These are phyloP conservation scores for Motacilla alba DNA, from an alignment of 2,113 vertebrate species.

Conservation along the genomic window DNA sequence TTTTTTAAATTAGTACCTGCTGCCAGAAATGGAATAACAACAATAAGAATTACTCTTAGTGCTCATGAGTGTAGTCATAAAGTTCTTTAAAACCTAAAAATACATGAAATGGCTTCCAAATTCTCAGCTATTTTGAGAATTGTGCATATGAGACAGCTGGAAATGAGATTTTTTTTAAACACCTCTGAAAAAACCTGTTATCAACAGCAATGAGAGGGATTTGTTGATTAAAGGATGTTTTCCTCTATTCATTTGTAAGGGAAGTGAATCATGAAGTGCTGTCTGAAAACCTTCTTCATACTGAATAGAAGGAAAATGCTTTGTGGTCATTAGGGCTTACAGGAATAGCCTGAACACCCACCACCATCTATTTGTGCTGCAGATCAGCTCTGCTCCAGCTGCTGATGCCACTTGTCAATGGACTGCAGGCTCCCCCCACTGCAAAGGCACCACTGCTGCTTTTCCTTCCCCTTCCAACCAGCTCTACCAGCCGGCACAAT, in stretches of 20 bases:
- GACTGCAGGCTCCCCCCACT: neutral
- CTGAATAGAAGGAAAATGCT: neutral
- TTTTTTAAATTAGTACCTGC: neutral
- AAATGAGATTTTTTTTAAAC: neutral
- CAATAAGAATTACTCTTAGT: neutral
- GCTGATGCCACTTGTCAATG: neutral
- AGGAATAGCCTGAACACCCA: neutral
- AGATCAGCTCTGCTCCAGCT: neutral
- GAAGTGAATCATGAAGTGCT: neutral
- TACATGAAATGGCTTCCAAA: neutral
- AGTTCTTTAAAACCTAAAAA: neutral
- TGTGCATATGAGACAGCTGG: neutral
- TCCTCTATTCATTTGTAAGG: neutral
- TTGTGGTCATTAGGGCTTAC: neutral
- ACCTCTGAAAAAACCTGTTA: neutral
- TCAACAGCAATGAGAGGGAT: neutral
- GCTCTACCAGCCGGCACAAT: neutral
- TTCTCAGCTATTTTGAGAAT: constrained; percentile 6
- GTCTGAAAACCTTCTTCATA: neutral
- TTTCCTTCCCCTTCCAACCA: neutral
- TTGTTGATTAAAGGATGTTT: constrained; percentile 16
- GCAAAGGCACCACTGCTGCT: neutral
- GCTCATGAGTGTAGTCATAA: neutral
- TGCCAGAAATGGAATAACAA: neutral
- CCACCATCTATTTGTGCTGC: neutral